These are phyloP conservation scores for Aspidiotus destructor DNA, from an alignment of 2,888 invertebrate genomes.

Conservation along the genomic window DNA sequence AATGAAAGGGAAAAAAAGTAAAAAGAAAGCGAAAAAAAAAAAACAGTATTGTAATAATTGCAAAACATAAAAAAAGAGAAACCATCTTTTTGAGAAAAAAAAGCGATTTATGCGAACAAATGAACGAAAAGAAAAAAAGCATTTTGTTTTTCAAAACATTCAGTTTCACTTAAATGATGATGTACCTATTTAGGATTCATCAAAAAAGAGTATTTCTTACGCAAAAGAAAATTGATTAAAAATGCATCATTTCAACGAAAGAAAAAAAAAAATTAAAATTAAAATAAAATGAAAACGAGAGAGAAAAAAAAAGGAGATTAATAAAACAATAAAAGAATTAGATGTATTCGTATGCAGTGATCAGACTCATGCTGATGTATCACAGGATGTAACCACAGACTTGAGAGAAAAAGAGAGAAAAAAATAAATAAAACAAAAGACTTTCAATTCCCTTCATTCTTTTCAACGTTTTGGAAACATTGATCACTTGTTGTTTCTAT, in stretches of 20 bases:
- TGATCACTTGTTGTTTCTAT: neutral
- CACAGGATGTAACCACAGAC: constrained; percentile 31
- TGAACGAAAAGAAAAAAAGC: neutral
- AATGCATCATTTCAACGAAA: constrained; percentile 21
- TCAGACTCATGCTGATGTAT: constrained; percentile 28
- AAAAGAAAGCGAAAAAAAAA: neutral
- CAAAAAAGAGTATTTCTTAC: constrained; percentile 20
- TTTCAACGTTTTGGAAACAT: neutral
- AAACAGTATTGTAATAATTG: neutral
- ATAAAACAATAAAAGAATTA: too few species aligned
- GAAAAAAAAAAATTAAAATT: constrained; percentile 13
- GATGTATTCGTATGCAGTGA: neutral
- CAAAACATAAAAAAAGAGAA: neutral
- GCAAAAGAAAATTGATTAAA: constrained; percentile 8
- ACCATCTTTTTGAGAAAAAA: neutral
- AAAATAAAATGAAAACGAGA: neutral
- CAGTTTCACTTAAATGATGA: neutral
- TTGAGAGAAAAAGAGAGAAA: neutral
- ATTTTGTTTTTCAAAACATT: neutral
- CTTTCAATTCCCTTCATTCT: neutral
- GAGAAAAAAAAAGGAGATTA: constrained; percentile 5
- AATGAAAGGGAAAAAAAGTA: neutral
- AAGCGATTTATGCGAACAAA: constrained; percentile 4
- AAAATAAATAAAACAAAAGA: neutral
- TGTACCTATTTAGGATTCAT: constrained; percentile 17